Conservation (phyloP, 2,797 vertebrate species). For the Limosa lapponica region DNA sequence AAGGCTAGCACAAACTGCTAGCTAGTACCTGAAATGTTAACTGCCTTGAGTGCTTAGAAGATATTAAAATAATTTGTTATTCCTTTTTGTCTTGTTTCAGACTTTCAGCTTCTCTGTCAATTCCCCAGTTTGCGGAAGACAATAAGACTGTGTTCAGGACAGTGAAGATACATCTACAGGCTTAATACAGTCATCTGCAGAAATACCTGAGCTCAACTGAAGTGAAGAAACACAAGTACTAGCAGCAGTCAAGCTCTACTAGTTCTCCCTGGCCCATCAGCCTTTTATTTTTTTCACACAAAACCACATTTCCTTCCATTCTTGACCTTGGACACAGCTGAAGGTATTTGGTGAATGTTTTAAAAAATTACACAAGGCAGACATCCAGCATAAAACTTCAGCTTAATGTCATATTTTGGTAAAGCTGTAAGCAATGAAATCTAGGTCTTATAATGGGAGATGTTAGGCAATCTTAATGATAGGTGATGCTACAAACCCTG, state of each 20-base stretch:
- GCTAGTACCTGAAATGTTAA: background rate
- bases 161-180: background rate
- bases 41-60: background rate
- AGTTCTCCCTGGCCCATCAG: accelerated
- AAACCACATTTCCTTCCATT: background rate
- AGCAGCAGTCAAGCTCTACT: background rate
- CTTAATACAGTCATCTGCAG: background rate
- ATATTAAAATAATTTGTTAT: background rate
- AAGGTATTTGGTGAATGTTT: background rate
- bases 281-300: accelerated
- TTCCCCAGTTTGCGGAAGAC: background rate
- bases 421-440: background rate
- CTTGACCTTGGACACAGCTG: background rate
- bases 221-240: background rate
- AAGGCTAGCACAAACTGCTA: background rate
- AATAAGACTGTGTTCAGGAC: background rate
- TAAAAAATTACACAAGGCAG: background rate
- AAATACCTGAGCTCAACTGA: background rate
- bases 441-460: background rate
- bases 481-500: background rate
- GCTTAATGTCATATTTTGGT: background rate
- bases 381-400: background rate
- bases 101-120: background rate
- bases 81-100: background rate
- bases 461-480: background rate